Evolutionary conservation across 2,113 vertebrate genomes (phyloP), one percentile per base, ranked within the genome.

Genomic region (Platichthys flesus): DNA sequence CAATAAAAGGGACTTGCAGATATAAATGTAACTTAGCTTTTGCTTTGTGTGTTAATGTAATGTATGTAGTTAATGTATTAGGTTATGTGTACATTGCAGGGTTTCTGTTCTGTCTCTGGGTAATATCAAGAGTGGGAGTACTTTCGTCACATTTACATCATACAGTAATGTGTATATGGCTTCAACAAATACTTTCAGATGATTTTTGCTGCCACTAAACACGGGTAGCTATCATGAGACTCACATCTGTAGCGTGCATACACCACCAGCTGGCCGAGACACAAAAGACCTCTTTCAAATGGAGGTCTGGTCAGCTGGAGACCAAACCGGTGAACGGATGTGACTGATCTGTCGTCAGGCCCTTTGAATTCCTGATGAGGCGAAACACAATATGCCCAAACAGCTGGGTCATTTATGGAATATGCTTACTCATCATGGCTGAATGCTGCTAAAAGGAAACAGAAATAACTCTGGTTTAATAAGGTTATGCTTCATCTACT

Each of bases 321-420:
- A 85, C 81, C 67, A 59, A 67, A 60, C 75, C 15, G 2, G 24
- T 64, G 73, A 76, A 70, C 54, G 82, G 71, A 84, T 82, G 60
- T 10, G 26, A 72, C 83, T 84, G 87, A 89, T 90, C 82, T 82
- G 85, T 79, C 75, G 74, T 78, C 86, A 74, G 81, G 63, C 74
- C 72, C 72, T 81, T 82, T 82, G 82, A 89, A 84, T 88, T 66
- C 80, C 86, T 79, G 76, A 90, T 89, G 87, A 88, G 77, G 83
- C 66, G 59, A 87, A 87, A 85, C 87, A 76, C 88, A 91, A 93
- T 91, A 90, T 90, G 88, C 74, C 83, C 60, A 0, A 84, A 75
- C 90, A 91, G 89, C 89, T 91, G 91, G 83, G 88, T 81, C 87
- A 77, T 88, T 93, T 89, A 80, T 86, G 74, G 75, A 89, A 89